Conservation (phyloP, 35 echinoderm and acorn worm species). For the Ophiothrix spiculata region DNA sequence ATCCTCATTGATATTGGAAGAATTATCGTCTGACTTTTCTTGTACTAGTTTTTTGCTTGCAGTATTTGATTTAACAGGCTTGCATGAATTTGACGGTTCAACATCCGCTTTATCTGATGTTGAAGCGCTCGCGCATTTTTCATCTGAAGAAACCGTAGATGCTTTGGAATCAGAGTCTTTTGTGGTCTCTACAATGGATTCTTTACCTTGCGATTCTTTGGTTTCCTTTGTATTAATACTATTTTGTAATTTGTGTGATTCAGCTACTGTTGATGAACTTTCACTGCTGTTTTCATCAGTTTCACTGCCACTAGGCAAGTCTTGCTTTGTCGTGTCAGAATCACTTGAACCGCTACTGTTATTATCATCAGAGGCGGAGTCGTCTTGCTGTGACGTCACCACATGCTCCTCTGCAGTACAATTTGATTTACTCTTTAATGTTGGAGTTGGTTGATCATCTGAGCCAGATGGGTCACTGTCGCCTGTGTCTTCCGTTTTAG, state of each 20-base stretch:
- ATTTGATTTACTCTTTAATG: neutral
- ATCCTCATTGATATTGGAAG: neutral
- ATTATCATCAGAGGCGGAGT: neutral
- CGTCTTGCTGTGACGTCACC: slow-evolving; percentile 7
- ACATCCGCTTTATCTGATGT: neutral
- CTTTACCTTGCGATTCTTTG: too few species aligned
- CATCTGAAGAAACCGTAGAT: neutral
- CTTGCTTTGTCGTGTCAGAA: slow-evolving; percentile 4
- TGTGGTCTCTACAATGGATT: too few species aligned
- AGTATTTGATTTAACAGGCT: neutral
- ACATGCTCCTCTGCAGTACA: neutral
- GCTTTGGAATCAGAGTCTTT: neutral
- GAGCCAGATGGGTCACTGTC: neutral
- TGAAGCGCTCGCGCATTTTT: neutral
- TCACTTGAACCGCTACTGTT: neutral
- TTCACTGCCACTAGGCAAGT: neutral
- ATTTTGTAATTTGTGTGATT: neutral
- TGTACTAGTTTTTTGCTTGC: neutral
- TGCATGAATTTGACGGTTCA: neutral
- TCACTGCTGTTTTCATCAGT: slow-evolving; percentile 1
- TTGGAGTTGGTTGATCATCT: neutral
- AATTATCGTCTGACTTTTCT: neutral
- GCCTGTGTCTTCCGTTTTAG: slow-evolving; percentile 4
- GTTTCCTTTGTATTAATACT: neutral
- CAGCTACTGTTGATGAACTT: neutral